These are phyloP conservation scores for Jordanella pulchra DNA, from an alignment of 2,797 vertebrate species.

Conservation along the genomic window DNA sequence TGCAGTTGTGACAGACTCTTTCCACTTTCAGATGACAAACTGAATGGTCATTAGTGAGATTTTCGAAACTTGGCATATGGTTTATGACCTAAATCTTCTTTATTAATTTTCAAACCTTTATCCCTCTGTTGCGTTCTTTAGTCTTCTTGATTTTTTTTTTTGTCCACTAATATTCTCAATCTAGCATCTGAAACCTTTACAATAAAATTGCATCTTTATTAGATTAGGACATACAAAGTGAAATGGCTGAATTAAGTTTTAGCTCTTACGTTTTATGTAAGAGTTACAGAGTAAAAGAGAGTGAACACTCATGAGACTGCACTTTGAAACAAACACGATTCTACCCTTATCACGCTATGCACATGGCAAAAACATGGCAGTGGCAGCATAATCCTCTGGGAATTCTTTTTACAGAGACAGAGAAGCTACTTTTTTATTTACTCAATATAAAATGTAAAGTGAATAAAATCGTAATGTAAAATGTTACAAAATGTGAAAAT, in stretches of 20 bases:
- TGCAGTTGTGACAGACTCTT: not conserved
- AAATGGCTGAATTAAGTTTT: not conserved
- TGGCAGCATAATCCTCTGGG: not conserved
- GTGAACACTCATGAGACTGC: not conserved
- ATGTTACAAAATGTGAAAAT: not conserved
- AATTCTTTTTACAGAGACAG: not conserved
- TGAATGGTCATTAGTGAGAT: not conserved
- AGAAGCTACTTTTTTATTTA: not conserved
- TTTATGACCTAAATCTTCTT: not conserved
- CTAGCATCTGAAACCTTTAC: too few species aligned
- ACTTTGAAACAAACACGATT: not conserved
- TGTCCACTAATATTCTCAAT: not conserved
- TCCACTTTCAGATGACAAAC: not conserved
- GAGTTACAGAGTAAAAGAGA: not conserved
- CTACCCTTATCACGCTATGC: not conserved
- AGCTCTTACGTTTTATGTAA: not conserved
- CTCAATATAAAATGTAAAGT: not conserved
- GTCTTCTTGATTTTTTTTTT: not conserved
- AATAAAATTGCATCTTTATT: too few species aligned
- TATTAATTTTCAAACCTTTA: not conserved
- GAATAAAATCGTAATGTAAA: not conserved
- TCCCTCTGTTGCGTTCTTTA: not conserved
- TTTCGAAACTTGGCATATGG: not conserved
- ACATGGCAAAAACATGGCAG: not conserved
- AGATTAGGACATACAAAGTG: not conserved